These are phyloP conservation scores for Agriopis aurantiaria DNA, from an alignment of 2,888 invertebrate species.

Conservation along the genomic window DNA sequence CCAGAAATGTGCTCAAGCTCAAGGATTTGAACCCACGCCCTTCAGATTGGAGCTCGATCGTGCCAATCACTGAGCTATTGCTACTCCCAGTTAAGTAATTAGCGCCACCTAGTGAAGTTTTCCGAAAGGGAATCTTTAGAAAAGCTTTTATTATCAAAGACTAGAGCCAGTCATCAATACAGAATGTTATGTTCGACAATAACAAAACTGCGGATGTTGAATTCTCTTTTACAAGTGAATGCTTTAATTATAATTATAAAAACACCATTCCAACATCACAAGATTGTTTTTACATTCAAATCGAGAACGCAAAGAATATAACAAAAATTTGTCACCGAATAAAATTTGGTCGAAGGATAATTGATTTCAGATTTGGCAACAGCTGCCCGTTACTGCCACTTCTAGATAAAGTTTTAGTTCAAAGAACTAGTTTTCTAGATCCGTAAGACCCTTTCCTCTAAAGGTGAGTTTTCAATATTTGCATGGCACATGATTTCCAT, in stretches of 20 bases:
- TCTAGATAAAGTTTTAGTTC: conserved; percentile 26
- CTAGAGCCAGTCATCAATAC: not conserved
- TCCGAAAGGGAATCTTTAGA: no score
- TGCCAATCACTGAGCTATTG: no score
- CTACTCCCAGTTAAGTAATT: no score
- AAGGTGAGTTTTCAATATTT: not conserved
- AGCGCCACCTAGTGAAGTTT: no score
- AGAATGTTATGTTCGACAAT: not conserved
- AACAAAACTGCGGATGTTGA: not conserved
- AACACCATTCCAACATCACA: not conserved
- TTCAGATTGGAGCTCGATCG: no score
- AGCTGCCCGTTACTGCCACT: conserved; percentile 20
- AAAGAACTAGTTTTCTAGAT: conserved; percentile 22
- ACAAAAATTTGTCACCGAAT: no score
- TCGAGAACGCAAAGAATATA: not conserved
- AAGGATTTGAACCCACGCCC: not conserved
- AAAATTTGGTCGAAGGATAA: conserved; percentile 8
- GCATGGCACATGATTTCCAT: not conserved
- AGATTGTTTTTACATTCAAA: not conserved
- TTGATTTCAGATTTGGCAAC: conserved; percentile 30
- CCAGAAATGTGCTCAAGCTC: no score
- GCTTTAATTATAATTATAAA: not conserved
- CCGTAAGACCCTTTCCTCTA: not conserved
- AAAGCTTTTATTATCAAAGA: no score
- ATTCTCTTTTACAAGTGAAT: not conserved